Evolutionary conservation across 1,140 invertebrate species (phyloP).

Genomic region (Artemia franciscana): DNA sequence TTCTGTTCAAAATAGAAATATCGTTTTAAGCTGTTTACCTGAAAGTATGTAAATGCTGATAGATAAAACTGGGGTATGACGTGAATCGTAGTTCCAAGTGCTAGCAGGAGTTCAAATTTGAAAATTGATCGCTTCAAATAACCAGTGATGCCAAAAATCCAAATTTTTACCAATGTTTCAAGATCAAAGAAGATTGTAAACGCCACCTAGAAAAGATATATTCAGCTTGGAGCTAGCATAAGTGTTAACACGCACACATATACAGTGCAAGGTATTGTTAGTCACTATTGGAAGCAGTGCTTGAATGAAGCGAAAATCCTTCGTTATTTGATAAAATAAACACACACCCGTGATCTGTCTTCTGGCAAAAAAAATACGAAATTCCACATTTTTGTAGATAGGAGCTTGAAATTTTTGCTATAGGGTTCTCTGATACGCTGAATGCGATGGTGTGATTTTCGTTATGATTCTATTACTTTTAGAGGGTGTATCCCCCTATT

Average conservation of each 20-base stretch:
- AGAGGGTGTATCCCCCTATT: no score
- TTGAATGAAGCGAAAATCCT: not conserved
- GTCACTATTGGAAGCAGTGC: not conserved
- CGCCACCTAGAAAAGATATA: constrained; percentile 33
- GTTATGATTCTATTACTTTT: no score
- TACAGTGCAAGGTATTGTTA: not conserved
- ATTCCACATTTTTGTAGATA: no score
- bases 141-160: constrained; percentile 78
- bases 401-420: no score
- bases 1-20: no score
- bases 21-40: no score
- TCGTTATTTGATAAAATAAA: no score
- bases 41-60: constrained; percentile 85
- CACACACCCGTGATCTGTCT: no score
- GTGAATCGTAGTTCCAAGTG: constrained; percentile 84
- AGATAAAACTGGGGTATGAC: constrained; percentile 77
- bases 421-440: no score
- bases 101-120: constrained; percentile 87
- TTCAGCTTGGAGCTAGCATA: constrained; percentile 1
- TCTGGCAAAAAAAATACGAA: no score
- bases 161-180: constrained; percentile 91
- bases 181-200: constrained; percentile 87
- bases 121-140: constrained; percentile 92
- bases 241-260: constrained; percentile 6
- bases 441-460: no score